Conservation (phyloP, 2,797 vertebrate species). For the Lophius americanus region DNA sequence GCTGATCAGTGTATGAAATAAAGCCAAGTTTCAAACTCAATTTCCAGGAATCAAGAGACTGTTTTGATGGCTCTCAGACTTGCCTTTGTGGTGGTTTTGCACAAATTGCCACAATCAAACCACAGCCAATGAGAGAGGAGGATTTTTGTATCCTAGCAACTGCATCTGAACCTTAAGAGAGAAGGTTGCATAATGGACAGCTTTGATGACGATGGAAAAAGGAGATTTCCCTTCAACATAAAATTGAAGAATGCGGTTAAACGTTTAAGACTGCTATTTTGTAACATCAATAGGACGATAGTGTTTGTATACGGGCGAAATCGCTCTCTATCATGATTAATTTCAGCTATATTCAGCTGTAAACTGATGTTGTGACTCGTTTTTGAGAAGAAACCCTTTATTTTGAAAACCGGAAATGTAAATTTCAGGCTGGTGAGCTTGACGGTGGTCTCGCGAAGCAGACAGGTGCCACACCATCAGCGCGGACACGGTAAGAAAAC, state of each 20-base stretch:
- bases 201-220: slow-evolving; percentile 2
- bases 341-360: too few relatives aligned
- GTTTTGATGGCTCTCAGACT: not conserved
- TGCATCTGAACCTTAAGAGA: slow-evolving; percentile 59
- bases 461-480: slow-evolving; percentile 32
- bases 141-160: slow-evolving; percentile 64
- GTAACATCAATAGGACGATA: rapidly evolving
- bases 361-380: too few relatives aligned
- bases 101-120: not conserved
- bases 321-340: rapidly evolving
- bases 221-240: slow-evolving; percentile 38
- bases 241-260: rapidly evolving
- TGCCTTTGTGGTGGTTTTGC: not conserved
- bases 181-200: slow-evolving; percentile 18
- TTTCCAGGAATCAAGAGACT: too few relatives aligned
- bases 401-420: slow-evolving; percentile 36
- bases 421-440: not conserved
- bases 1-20: too few relatives aligned
- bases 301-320: rapidly evolving
- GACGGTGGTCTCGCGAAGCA: slow-evolving; percentile 16
- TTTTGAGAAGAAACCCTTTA: slow-evolving; percentile 25
- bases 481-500: slow-evolving; percentile 66
- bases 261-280: rapidly evolving
- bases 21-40: too few relatives aligned
- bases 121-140: slow-evolving; percentile 45